Evolutionary conservation across 2,113 vertebrate species (phyloP).

Genomic region (Eulemur macaco): DNA sequence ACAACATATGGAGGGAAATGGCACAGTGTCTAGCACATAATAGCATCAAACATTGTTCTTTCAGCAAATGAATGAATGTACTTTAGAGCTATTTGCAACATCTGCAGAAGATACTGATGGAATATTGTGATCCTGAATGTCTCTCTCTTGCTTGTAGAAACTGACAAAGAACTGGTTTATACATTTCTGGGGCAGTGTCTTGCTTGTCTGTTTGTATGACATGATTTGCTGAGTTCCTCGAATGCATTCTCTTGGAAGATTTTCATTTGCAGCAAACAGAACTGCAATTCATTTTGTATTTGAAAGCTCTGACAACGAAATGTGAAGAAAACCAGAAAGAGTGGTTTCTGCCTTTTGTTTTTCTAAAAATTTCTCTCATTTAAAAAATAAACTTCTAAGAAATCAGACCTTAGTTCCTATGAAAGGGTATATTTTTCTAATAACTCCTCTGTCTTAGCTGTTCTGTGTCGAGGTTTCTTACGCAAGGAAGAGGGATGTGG

Average conservation of each 20-base stretch:
- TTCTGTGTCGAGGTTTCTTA: neutral
- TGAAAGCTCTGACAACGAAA: neutral
- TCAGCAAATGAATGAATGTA: neutral
- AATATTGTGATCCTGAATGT: neutral
- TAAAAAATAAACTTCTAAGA: neutral
- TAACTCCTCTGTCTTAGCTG: neutral
- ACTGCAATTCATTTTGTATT: neutral
- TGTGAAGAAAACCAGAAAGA: neutral
- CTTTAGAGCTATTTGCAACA: neutral
- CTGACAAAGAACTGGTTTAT: neutral
- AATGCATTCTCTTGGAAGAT: neutral
- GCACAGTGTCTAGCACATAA: neutral
- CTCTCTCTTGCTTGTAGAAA: neutral
- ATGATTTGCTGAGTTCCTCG: neutral
- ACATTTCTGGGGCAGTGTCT: neutral
- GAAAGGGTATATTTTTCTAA: neutral
- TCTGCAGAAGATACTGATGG: fast-evolving
- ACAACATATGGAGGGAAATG: neutral
- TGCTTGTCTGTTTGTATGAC: neutral
- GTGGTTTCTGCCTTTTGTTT: neutral
- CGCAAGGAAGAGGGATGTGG: neutral
- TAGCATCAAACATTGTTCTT: neutral
- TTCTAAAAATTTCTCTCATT: neutral
- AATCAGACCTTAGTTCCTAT: neutral
- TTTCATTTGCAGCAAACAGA: neutral